These are phyloP conservation scores for Meda fulgida DNA, from an alignment of 2,797 vertebrate species.

Conservation along the genomic window DNA sequence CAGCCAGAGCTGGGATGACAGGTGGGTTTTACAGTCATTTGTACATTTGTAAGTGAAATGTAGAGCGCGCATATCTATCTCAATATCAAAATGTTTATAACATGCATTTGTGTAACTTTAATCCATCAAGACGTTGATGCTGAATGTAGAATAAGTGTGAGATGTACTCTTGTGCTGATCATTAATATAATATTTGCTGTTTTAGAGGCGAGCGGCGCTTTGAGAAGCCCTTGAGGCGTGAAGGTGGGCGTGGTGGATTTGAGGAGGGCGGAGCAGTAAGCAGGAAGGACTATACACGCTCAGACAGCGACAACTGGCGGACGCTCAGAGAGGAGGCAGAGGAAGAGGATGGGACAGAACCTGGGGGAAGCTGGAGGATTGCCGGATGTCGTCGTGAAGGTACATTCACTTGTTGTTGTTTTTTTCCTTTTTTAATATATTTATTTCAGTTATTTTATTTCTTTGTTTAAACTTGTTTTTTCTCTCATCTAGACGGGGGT, in stretches of 20 bases:
- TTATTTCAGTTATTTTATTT: neutral
- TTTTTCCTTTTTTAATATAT: neutral
- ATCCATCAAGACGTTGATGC: neutral
- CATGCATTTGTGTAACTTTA: neutral
- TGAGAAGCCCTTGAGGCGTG: constrained; percentile 88
- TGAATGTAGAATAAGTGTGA: neutral
- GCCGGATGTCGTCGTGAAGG: constrained; percentile 81
- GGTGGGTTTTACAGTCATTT: constrained; percentile 70
- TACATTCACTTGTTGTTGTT: neutral
- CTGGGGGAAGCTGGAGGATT: constrained; percentile 82
- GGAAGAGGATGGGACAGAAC: constrained; percentile 78
- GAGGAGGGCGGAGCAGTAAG: constrained; percentile 77
- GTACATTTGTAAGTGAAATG: neutral
- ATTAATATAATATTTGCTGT: neutral
- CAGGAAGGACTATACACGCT: constrained; percentile 88
- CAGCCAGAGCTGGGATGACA: constrained; percentile 95
- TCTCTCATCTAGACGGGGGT: constrained; percentile 75
- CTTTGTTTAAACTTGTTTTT: neutral
- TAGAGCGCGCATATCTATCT: neutral
- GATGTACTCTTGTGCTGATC: neutral
- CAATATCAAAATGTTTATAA: neutral
- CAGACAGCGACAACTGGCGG: constrained; percentile 94
- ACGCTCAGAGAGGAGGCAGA: constrained; percentile 88
- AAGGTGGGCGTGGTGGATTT: constrained; percentile 85
- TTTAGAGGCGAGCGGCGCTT: constrained; percentile 89